Evolutionary conservation across 2,888 invertebrate species (phyloP).

Genomic region (Eucriotettix oculatus): DNA sequence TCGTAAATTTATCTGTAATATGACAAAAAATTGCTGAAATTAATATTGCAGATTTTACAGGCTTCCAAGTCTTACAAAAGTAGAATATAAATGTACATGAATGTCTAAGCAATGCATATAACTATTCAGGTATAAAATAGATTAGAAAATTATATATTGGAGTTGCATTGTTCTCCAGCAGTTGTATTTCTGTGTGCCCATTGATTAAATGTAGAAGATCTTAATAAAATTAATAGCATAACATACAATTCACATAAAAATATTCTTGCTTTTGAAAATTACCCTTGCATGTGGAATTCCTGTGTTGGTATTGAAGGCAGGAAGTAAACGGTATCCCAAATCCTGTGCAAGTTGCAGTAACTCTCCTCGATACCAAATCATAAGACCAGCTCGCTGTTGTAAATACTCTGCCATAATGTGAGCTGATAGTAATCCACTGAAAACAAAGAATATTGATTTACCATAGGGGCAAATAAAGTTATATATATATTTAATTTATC

Average conservation of each 20-base stretch:
- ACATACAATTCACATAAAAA: not conserved
- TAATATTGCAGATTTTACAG: too few relatives aligned
- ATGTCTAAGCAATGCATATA: too few relatives aligned
- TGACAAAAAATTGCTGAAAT: not conserved
- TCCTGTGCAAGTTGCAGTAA: slow-evolving; percentile 81
- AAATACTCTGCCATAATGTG: slow-evolving; percentile 77
- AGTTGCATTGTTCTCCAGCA: too few relatives aligned
- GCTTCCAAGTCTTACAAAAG: too few relatives aligned
- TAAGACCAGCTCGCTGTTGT: slow-evolving; percentile 52
- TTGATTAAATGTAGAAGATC: too few relatives aligned
- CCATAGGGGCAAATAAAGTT: too few relatives aligned
- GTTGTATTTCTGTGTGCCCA: too few relatives aligned
- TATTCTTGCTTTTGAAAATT: slow-evolving; percentile 13
- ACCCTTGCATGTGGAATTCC: slow-evolving; percentile 95
- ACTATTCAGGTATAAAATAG: too few relatives aligned
- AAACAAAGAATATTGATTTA: slow-evolving; percentile 9
- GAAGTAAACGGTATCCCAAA: slow-evolving; percentile 76
- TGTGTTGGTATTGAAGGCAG: slow-evolving; percentile 96
- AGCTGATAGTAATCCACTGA: slow-evolving; percentile 75
- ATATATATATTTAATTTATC: too few relatives aligned
- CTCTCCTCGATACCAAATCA: slow-evolving; percentile 78
- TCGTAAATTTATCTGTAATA: slow-evolving; percentile 54
- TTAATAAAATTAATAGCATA: not conserved
- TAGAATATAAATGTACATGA: too few relatives aligned
- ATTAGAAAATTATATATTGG: too few relatives aligned